Conservation (phyloP, 2,888 invertebrate genomes). For the Dendrolimus houi region DNA sequence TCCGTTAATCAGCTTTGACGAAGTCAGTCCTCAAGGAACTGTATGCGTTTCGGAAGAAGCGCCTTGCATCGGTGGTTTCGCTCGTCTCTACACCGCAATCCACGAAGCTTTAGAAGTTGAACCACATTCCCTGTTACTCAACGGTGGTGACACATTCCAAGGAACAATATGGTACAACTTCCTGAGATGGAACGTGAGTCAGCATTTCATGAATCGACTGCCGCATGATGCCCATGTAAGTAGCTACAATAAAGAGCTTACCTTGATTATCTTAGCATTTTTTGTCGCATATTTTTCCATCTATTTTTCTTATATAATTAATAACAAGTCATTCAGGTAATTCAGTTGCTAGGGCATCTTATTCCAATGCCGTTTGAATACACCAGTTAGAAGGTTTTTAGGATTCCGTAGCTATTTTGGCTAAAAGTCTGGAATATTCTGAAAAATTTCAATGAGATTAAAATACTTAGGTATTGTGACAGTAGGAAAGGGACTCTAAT, state of each 20-base stretch:
- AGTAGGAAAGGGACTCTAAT: no score
- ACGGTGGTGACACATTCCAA: conserved; percentile 82
- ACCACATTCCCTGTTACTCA: conserved; percentile 79
- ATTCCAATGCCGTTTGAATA: no score
- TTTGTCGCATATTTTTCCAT: no score
- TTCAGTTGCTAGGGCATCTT: no score
- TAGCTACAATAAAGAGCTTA: conserved; percentile 4
- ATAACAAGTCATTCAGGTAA: no score
- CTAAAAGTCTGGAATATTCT: no score
- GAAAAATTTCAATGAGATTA: no score
- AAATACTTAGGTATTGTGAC: no score
- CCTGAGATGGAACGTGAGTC: conserved; percentile 83
- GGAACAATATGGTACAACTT: conserved; percentile 86
- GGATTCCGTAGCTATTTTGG: no score
- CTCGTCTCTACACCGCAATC: conserved; percentile 80
- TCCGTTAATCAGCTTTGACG: conserved; percentile 70
- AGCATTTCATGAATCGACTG: conserved; percentile 84
- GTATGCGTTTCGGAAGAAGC: conserved; percentile 63
- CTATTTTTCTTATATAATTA: no score
- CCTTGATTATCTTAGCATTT: no score
- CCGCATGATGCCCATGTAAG: conserved; percentile 87
- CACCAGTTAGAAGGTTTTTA: no score
- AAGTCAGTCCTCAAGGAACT: conserved; percentile 74
- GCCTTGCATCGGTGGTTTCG: conserved; percentile 82
- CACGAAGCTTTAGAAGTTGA: conserved; percentile 58